Percentiles rank a stretch among this genome's conserved stretches.
These are phyloP conservation scores for Plutomurus gul DNA, from an alignment of 1,140 invertebrate genomes.

Conservation along the genomic window DNA sequence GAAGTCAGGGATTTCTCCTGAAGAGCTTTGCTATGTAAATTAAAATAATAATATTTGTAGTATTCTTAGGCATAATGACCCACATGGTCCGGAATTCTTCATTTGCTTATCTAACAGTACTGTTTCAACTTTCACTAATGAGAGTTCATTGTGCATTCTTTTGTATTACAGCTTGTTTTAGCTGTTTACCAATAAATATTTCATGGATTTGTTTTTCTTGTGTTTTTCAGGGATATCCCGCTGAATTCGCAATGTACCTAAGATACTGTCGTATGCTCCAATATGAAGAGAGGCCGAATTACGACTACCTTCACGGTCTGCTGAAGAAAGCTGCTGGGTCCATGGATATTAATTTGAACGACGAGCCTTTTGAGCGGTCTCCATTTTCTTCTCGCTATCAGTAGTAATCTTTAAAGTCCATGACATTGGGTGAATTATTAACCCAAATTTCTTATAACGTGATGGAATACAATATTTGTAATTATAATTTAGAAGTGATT, in stretches of 20 bases:
- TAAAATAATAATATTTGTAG: neutral
- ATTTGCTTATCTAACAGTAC: no score
- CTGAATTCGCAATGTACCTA: slow-evolving; percentile 71
- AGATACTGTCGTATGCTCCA: slow-evolving; percentile 69
- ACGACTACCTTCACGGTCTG: slow-evolving; percentile 67
- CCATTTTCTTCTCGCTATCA: neutral
- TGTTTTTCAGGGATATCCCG: slow-evolving; percentile 61
- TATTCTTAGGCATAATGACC: no score
- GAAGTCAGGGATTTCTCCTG: neutral
- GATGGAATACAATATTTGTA: no score
- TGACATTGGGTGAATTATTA: no score
- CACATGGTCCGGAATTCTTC: no score
- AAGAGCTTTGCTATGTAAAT: neutral
- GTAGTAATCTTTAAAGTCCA: no score
- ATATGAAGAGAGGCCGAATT: slow-evolving; percentile 71
- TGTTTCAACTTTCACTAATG: no score
- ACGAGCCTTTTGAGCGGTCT: neutral
- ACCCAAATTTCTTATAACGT: no score
- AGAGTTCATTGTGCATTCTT: neutral
- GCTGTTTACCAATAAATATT: neutral
- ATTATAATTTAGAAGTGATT: no score
- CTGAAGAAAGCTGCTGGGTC: slow-evolving; percentile 57
- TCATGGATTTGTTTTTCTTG: neutral
- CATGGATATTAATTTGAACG: neutral
- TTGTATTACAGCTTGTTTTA: neutral